phyloP scores from a whole-genome alignment of 1,140 invertebrate species.

The Trichoplusia ni region DNA sequence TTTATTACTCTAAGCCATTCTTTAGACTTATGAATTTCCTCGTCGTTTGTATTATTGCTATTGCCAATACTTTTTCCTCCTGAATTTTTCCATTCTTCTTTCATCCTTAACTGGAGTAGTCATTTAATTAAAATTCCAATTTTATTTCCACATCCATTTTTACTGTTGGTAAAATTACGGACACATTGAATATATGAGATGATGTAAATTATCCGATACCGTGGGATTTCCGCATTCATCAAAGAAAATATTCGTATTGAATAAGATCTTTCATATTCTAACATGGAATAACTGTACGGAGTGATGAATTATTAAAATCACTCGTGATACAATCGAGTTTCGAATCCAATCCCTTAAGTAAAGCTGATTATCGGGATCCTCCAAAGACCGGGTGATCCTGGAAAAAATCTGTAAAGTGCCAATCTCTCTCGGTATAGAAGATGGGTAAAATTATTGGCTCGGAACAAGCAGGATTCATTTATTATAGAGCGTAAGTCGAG shows the following conservation, averaged over 20 bases:
- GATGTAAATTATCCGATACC: constrained; percentile 17
- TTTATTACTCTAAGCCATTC: constrained; percentile 24
- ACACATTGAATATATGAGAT: background rate
- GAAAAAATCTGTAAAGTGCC: constrained; percentile 73
- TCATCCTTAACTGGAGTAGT: background rate
- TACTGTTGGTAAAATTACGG: background rate
- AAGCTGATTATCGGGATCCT: constrained; percentile 76
- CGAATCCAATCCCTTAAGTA: constrained; percentile 77
- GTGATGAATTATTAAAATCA: constrained; percentile 79
- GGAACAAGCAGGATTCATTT: constrained; percentile 64
- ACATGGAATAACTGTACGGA: constrained; percentile 51
- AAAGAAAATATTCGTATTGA: constrained; percentile 35
- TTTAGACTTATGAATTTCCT: constrained; percentile 21
- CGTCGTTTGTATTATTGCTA: constrained; percentile 20
- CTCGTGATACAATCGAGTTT: constrained; percentile 74
- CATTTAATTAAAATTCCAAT: background rate
- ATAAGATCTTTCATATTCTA: constrained; percentile 48
- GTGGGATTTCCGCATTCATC: constrained; percentile 10
- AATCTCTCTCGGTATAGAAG: constrained; percentile 58
- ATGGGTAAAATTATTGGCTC: constrained; percentile 62
- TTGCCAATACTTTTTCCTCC: constrained; percentile 1
- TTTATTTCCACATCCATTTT: background rate
- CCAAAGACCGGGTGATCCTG: constrained; percentile 52
- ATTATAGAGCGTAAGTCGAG: constrained; percentile 50
- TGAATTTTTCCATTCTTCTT: background rate